phyloP scores from a whole-genome alignment of 2,113 vertebrate species.

The Irena cyanogastra region DNA sequence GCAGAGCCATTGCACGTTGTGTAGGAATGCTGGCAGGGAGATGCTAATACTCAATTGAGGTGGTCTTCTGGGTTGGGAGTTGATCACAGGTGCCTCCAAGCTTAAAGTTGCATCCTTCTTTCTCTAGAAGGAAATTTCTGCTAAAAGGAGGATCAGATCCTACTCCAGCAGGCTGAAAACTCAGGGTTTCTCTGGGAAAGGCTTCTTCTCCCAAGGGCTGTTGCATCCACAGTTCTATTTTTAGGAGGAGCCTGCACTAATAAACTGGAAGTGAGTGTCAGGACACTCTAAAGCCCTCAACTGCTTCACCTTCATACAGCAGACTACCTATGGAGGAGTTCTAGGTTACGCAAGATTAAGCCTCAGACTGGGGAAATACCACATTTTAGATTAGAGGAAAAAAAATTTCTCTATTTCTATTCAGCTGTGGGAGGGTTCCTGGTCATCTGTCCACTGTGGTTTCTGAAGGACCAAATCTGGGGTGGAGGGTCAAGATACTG shows the following conservation, averaged over 20 bases:
- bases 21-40: background rate
- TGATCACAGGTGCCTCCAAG: background rate
- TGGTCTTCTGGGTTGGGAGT: background rate
- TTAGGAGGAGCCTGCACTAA: background rate
- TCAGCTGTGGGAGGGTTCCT: background rate
- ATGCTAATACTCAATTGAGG: fast-evolving
- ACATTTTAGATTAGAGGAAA: background rate
- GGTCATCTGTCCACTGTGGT: background rate
- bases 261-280: background rate
- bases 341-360: background rate
- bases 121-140: background rate
- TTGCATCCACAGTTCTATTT: background rate
- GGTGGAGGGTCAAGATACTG: background rate
- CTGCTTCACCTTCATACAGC: background rate
- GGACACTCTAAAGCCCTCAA: background rate
- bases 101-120: background rate
- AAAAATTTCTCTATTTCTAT: background rate
- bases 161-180: background rate
- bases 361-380: background rate
- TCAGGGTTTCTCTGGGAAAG: background rate
- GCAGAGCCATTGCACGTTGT: fast-evolving
- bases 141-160: background rate
- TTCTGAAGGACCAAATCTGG: background rate
- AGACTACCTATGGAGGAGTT: background rate
- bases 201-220: background rate